Evolutionary conservation across 2,113 vertebrate genomes (phyloP).

Genomic region (Physeter macrocephalus): DNA sequence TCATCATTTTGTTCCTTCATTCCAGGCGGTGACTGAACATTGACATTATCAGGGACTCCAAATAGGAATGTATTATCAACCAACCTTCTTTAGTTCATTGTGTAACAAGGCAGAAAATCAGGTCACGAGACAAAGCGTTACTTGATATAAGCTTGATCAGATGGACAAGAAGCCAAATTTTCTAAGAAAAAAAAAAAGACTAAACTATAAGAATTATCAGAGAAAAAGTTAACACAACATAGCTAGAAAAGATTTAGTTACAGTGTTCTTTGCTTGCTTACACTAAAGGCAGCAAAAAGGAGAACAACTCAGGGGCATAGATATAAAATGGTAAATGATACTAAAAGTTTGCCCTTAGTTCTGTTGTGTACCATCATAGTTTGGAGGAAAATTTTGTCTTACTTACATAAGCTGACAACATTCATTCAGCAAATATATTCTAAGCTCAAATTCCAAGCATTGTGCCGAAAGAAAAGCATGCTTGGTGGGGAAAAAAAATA

Average conservation of each 20-base stretch:
- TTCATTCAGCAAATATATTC: background rate
- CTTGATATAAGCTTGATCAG: constrained; percentile 19
- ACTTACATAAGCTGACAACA: constrained; percentile 10
- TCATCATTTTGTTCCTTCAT: constrained; percentile 36
- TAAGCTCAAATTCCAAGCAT: background rate
- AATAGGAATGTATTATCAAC: background rate
- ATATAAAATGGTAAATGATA: constrained; percentile 11
- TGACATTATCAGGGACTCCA: constrained; percentile 21
- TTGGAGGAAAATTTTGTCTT: background rate
- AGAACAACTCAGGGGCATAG: background rate
- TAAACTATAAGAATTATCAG: constrained; percentile 26
- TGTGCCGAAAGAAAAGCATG: background rate
- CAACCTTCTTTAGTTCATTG: constrained; percentile 39
- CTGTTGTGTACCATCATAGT: background rate
- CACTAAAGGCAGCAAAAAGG: background rate
- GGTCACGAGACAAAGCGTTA: constrained; percentile 47
- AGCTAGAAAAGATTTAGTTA: background rate
- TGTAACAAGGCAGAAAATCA: constrained; percentile 49
- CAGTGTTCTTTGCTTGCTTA: background rate
- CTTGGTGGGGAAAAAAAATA: background rate
- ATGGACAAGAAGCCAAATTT: constrained; percentile 32
- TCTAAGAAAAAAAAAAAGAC: constrained; percentile 23
- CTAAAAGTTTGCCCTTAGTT: background rate
- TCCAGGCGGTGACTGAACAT: constrained; percentile 12
- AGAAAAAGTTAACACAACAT: constrained; percentile 7